Evolutionary conservation across 2,888 invertebrate genomes (phyloP).

Genomic region (Volucella inflata): DNA sequence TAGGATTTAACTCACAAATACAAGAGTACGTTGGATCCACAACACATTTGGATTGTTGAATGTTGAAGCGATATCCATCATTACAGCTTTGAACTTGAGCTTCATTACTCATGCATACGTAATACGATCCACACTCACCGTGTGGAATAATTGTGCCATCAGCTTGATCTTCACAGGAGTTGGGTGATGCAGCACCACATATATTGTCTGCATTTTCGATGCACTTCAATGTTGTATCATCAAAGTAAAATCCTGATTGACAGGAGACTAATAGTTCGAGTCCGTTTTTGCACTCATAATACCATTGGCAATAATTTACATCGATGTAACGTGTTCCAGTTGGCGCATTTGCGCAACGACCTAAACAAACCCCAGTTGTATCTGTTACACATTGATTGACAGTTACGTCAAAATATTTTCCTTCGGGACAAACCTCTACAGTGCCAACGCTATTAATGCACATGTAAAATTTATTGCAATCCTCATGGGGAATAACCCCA

Average conservation of each 20-base stretch:
- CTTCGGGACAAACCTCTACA: constrained; percentile 76
- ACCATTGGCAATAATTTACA: constrained; percentile 21
- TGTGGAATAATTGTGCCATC: constrained; percentile 37
- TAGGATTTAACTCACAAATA: constrained; percentile 20
- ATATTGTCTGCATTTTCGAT: constrained; percentile 22
- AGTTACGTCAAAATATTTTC: constrained; percentile 76
- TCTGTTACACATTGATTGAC: constrained; percentile 49
- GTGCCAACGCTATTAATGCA: constrained; percentile 76
- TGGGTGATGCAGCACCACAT: constrained; percentile 22
- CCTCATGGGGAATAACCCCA: constrained; percentile 71
- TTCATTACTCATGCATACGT: constrained; percentile 26
- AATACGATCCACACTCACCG: constrained; percentile 40
- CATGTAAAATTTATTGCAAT: constrained; percentile 77
- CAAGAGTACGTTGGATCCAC: constrained; percentile 21
- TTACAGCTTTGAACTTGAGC: constrained; percentile 18
- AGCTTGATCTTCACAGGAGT: background rate
- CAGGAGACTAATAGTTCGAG: constrained; percentile 16
- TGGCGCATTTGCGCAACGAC: background rate
- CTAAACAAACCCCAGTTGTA: constrained; percentile 14
- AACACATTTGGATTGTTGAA: constrained; percentile 6
- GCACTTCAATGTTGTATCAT: constrained; percentile 9
- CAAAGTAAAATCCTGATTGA: constrained; percentile 31
- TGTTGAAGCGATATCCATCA: constrained; percentile 49
- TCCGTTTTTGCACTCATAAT: constrained; percentile 21
- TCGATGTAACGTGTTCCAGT: constrained; percentile 36